Conservation (phyloP, 2,797 vertebrate genomes). For the Hafferia zeledoni region DNA sequence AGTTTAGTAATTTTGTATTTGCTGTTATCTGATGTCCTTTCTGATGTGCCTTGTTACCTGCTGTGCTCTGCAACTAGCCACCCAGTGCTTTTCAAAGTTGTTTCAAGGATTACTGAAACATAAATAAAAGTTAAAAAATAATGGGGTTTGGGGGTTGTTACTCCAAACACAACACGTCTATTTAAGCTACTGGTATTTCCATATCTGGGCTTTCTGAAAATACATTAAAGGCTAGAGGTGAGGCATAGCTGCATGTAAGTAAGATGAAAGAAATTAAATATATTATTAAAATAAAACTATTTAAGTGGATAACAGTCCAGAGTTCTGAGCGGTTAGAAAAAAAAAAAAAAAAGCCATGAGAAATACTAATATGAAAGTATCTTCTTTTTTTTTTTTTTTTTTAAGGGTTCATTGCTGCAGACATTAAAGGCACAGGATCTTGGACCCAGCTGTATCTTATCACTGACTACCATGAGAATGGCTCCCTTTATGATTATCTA, state of each 20-base stretch:
- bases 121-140: not conserved
- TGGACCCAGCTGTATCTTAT: conserved; percentile 98
- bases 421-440: conserved; percentile 97
- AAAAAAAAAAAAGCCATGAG: not conserved
- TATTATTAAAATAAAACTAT: not conserved
- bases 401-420: conserved; percentile 95
- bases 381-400: not conserved
- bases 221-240: not conserved
- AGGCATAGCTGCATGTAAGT: not conserved
- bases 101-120: not conserved
- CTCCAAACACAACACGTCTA: not conserved
- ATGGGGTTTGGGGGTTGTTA: not conserved
- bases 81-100: not conserved
- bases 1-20: not conserved
- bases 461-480: conserved; percentile 96
- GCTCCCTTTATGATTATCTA: conserved; percentile 95
- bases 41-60: not conserved
- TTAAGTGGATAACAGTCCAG: not conserved
- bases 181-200: not conserved
- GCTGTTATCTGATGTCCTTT: conserved; percentile 26
- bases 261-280: not conserved
- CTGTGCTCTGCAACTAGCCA: conserved; percentile 5
- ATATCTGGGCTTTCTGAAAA: not conserved
- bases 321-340: not conserved
- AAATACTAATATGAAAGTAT: not conserved